A percentile compares a stretch with the other conserved stretches of the same genome.
These are phyloP conservation scores for Scatophagus argus DNA, from an alignment of 2,113 vertebrate genomes.

Conservation along the genomic window DNA sequence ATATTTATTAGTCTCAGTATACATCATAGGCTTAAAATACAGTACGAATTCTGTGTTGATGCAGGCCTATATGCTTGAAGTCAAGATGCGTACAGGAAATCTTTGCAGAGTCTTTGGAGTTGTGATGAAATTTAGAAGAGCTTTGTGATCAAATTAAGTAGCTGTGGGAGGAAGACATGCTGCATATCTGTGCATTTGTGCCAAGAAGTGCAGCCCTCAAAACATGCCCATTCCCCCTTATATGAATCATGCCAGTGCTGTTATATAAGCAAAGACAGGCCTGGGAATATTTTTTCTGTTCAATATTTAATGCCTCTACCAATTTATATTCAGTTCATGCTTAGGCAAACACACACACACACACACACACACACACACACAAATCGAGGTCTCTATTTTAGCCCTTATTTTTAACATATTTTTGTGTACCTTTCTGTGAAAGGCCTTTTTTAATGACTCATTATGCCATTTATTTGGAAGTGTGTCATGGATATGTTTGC, in stretches of 20 bases:
- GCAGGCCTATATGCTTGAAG: conserved; percentile 30
- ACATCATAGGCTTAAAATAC: conserved; percentile 42
- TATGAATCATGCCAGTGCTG: conserved; percentile 68
- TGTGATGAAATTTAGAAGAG: conserved; percentile 58
- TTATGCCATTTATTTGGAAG: conserved; percentile 70
- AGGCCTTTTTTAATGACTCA: conserved; percentile 76
- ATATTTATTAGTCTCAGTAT: conserved; percentile 50
- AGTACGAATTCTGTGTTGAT: conserved; percentile 29
- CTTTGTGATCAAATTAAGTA: conserved; percentile 81
- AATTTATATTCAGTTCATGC: conserved; percentile 78
- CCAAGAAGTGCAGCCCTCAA: conserved; percentile 64
- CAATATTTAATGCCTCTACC: conserved; percentile 82
- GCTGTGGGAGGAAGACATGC: conserved; percentile 68
- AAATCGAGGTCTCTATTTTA: conserved; percentile 58
- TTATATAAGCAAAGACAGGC: conserved; percentile 78
- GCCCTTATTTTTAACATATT: conserved; percentile 65
- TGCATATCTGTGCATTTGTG: conserved; percentile 65
- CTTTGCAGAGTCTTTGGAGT: conserved; percentile 54
- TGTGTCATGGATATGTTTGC: conserved; percentile 48
- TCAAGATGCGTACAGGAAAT: conserved; percentile 28
- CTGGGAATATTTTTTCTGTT: conserved; percentile 79
- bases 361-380: conserved; percentile 45
- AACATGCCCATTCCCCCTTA: conserved; percentile 60
- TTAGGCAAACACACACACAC: conserved; percentile 44
- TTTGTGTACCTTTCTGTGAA: conserved; percentile 55